A percentile compares a stretch with the other conserved stretches of the same genome.
These are phyloP conservation scores for Morbakka virulenta DNA, from an alignment of 30 jellyfish, hydroid and myxozoan genomes.

Conservation along the genomic window DNA sequence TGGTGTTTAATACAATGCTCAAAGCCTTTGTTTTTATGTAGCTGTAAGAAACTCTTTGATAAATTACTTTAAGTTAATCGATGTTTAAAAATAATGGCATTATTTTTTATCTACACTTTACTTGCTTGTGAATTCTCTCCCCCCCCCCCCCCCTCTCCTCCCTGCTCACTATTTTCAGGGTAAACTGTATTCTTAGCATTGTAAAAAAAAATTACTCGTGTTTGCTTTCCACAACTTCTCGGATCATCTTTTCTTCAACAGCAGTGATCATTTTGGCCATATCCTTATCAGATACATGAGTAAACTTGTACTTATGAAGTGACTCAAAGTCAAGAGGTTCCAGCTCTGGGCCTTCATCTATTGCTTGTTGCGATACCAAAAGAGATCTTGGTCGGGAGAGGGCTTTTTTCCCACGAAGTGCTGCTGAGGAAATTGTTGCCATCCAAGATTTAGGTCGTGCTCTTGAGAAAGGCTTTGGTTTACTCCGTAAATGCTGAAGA, in stretches of 20 bases:
- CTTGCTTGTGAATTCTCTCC: not conserved
- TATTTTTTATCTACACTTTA: not conserved
- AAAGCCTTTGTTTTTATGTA: no score
- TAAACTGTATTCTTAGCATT: not conserved
- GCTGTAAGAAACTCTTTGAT: no score
- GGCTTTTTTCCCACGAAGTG: not conserved
- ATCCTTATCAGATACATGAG: not conserved
- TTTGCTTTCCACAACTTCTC: not conserved
- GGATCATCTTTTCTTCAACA: not conserved
- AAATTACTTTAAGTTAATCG: no score
- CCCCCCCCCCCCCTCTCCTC: not conserved
- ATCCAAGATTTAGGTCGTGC: not conserved
- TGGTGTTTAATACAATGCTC: no score
- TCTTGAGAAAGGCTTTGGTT: not conserved
- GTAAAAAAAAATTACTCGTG: not conserved
- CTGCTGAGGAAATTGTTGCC: not conserved
- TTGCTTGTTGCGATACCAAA: not conserved
- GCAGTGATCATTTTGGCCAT: not conserved
- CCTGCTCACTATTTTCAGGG: not conserved
- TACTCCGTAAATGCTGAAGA: not conserved
- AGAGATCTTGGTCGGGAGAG: not conserved
- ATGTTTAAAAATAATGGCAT: no score
- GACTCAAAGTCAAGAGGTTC: not conserved
- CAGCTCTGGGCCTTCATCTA: not conserved
- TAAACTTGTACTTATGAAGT: not conserved